These are phyloP conservation scores for Poeciliopsis occidentalis DNA, from an alignment of 2,113 vertebrate genomes.

Conservation along the genomic window DNA sequence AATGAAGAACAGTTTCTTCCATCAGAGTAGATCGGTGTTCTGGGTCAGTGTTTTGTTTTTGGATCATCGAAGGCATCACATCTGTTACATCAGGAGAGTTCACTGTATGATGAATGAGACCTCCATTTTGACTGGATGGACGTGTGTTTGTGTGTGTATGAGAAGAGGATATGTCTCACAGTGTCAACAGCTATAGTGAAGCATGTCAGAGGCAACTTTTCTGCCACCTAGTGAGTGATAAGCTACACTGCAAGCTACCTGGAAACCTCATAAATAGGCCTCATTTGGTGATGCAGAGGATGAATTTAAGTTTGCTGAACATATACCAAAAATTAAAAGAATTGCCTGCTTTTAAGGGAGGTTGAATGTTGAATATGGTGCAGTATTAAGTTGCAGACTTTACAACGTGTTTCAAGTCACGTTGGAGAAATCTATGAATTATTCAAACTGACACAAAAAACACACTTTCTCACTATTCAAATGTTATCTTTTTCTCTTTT, in stretches of 20 bases:
- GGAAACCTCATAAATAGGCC: not conserved
- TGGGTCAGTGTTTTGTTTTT: not conserved
- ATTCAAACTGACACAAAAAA: not conserved
- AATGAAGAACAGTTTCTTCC: not conserved
- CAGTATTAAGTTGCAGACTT: not conserved
- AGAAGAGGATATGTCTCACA: constrained; percentile 6
- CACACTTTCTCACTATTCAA: not conserved
- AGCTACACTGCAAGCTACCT: constrained; percentile 34
- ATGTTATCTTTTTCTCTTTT: not conserved
- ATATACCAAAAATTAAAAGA: not conserved
- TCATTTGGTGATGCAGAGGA: not conserved
- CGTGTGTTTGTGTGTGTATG: constrained; percentile 14
- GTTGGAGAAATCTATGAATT: not conserved
- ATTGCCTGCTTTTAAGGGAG: not conserved
- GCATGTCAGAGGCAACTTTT: constrained; percentile 30
- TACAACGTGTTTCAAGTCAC: not conserved
- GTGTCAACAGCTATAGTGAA: constrained; percentile 27
- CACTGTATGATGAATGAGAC: constrained; percentile 27
- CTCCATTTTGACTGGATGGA: constrained; percentile 55
- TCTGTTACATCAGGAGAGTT: not conserved
- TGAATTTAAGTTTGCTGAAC: not conserved
- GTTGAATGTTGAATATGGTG: not conserved
- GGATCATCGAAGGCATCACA: constrained; percentile 2
- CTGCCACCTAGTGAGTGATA: constrained; percentile 58
- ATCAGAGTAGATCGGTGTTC: not conserved